Percentiles rank a stretch among this genome's conserved stretches.
Conservation (phyloP, 2,797 vertebrate genomes). For the Neosalanx taihuensis region DNA sequence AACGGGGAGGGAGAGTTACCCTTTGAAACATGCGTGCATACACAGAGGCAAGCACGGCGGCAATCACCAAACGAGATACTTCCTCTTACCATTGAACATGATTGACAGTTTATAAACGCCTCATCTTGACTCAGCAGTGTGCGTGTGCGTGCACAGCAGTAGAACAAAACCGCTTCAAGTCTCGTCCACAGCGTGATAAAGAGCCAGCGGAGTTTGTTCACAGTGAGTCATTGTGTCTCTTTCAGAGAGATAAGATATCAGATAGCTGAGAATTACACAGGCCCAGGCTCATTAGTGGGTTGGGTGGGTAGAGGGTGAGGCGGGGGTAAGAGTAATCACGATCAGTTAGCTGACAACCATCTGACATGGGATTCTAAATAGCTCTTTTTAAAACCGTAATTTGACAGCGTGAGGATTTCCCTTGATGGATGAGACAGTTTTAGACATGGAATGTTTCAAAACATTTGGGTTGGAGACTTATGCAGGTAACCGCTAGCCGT, state of each 20-base stretch:
- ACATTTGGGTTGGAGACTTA: background rate
- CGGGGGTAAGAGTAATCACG: constrained; percentile 46
- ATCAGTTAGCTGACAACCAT: constrained; percentile 53
- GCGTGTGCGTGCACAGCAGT: background rate
- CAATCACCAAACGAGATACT: background rate
- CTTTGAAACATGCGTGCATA: background rate
- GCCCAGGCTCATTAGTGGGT: constrained; percentile 37
- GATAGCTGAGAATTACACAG: constrained; percentile 34
- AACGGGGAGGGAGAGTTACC: background rate
- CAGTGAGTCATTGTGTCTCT: constrained; percentile 39
- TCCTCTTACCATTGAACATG: background rate
- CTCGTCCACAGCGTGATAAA: constrained; percentile 21
- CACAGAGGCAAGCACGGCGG: no score
- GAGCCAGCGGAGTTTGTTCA: constrained; percentile 19
- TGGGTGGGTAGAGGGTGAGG: background rate
- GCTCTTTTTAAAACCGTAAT: constrained; percentile 33
- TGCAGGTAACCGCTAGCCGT: background rate
- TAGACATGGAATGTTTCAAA: background rate
- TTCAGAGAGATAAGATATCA: constrained; percentile 43
- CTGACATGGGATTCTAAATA: constrained; percentile 38
- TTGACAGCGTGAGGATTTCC: constrained; percentile 30
- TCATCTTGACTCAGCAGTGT: background rate
- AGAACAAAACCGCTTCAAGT: constrained; percentile 24
- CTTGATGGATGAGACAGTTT: constrained; percentile 19
- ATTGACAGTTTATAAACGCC: constrained; percentile 18